Base-by-base conservation (phyloP, 2,888 invertebrate genomes). In the Gonocerus acuteangulatus region DNA sequence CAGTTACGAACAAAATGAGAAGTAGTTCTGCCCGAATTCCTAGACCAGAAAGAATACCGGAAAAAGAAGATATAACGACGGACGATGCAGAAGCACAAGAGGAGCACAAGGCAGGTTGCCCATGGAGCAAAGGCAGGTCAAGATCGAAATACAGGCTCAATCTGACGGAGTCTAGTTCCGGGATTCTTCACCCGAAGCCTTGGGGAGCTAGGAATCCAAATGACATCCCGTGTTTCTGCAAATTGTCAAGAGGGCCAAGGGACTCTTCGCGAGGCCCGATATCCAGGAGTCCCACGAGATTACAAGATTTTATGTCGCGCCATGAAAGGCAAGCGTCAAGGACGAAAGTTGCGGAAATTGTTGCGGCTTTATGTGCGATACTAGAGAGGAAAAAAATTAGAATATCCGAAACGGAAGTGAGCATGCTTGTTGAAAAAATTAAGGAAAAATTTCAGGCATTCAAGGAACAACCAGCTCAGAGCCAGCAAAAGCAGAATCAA, bases 151-250 rank as follows among this genome's bases (percentile, higher is more conserved):
- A 42, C n/a, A 19, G 19, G 2, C 15, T 42, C 16, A 21, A 39
- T 1, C 32, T 51, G 1, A 16, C n/a, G n/a, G 54, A 54, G 22
- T 54, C 54, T 3, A 54, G 15, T 11, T 42, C 54, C 1, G 39
- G 39, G 0, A 39, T 42, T 11, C 21, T 54, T 21, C 54, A 54
- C 16, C 54, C 54, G 16, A 54, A 42, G 54, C 54, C 54, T 2
- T 54, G 54, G 54, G 54, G 54, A 1, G 54, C 54, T 11, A 39
- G 54, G 16, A 54, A 54, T 23, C 54, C 54, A 1, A 42, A 9
- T 15, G 54, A 54, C 16, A 54, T 54, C n/a, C 54, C 54, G 15
- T 54, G 54, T 23, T 54, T 54, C 16, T 54, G 54, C 39, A 39
- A 15, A 13, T n/a, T n/a, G 3, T n/a, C 54, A 2, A 51, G 9